Conservation (phyloP, 2,888 invertebrate species). For the Pelosia muscerda region DNA sequence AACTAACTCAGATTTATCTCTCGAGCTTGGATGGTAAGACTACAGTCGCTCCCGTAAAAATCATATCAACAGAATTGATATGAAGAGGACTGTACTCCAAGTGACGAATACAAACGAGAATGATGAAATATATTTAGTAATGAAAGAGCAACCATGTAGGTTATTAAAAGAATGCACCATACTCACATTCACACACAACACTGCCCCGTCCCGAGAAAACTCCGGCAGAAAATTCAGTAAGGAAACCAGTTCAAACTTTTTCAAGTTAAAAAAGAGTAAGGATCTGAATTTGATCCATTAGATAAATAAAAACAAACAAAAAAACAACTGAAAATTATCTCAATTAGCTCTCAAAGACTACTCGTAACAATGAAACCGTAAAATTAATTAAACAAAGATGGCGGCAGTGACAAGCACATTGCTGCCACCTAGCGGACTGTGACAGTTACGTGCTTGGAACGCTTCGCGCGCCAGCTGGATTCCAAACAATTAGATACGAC, state of each 20-base stretch:
- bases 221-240: too few relatives aligned
- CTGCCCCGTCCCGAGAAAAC: too few relatives aligned
- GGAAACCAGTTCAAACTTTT: background rate
- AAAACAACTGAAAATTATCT: constrained; percentile 49
- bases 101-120: background rate
- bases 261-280: background rate
- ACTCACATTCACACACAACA: too few relatives aligned
- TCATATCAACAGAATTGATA: background rate
- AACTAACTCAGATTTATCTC: too few relatives aligned
- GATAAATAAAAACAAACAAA: background rate
- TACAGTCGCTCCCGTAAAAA: background rate
- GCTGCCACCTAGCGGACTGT: constrained; percentile 63
- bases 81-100: background rate
- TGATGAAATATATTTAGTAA: background rate
- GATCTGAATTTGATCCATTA: background rate
- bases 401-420: constrained; percentile 60
- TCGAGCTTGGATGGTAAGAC: too few relatives aligned
- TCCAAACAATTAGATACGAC: constrained; percentile 52
- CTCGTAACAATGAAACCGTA: constrained; percentile 58
- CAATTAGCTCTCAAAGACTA: constrained; percentile 59
- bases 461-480: constrained; percentile 58
- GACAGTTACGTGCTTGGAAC: constrained; percentile 63
- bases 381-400: constrained; percentile 67
- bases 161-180: too few relatives aligned
- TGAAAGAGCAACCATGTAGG: too few relatives aligned